These are phyloP conservation scores for Rhorus exstirpatorius DNA, from an alignment of 2,888 invertebrate species.

Conservation along the genomic window DNA sequence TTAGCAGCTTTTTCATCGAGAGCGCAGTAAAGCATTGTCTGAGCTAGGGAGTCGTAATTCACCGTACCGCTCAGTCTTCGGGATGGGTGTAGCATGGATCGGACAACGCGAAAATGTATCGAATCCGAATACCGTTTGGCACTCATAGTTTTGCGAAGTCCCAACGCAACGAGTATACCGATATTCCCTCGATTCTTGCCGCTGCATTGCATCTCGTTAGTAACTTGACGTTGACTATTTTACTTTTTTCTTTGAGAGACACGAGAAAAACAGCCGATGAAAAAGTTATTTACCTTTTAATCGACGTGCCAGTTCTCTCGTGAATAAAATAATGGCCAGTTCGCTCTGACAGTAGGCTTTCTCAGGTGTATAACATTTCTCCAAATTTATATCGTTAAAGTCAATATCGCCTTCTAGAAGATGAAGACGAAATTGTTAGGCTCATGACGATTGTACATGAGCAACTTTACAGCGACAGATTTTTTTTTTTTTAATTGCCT, in stretches of 20 bases:
- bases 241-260: too few relatives aligned
- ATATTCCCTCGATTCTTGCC: constrained; percentile 86
- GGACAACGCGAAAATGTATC: constrained; percentile 87
- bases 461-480: background rate
- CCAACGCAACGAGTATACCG: constrained; percentile 91
- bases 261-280: background rate
- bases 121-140: constrained; percentile 89
- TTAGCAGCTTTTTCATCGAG: constrained; percentile 89
- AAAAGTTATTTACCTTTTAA: constrained; percentile 86
- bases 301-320: too few relatives aligned
- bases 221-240: background rate
- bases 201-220: constrained; percentile 69
- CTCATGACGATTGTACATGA: background rate
- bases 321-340: too few relatives aligned
- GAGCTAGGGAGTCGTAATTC: constrained; percentile 89
- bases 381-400: too few relatives aligned
- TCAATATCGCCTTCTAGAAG: constrained; percentile 87
- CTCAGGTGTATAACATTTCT: constrained; percentile 88
- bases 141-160: constrained; percentile 93
- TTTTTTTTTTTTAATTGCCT: constrained; percentile 63
- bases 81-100: constrained; percentile 84
- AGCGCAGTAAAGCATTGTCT: constrained; percentile 91
- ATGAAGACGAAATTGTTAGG: constrained; percentile 1
- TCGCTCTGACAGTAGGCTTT: constrained; percentile 93
- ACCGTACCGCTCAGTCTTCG: constrained; percentile 87